Conservation (phyloP, 2,888 invertebrate genomes). For the Eupithecia exiguata region DNA sequence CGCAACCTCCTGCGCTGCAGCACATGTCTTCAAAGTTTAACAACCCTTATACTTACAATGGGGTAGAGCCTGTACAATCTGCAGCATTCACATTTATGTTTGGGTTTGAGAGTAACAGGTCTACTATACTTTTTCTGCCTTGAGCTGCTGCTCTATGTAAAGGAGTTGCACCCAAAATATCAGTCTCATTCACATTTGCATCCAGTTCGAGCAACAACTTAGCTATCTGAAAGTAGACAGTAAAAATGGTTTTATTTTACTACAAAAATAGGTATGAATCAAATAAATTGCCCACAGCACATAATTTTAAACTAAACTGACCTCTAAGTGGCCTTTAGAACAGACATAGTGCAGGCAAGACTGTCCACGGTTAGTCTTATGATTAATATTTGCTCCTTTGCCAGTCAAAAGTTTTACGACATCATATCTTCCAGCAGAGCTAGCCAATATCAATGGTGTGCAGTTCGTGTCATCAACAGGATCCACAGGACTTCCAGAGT, state of each 20-base stretch:
- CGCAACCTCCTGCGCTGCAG: too few species aligned
- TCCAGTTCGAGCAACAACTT: constrained; percentile 86
- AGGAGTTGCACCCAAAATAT: constrained; percentile 88
- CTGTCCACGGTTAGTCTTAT: constrained; percentile 89
- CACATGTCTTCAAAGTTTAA: neutral
- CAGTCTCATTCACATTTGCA: constrained; percentile 87
- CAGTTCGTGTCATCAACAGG: constrained; percentile 89
- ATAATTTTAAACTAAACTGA: constrained; percentile 51
- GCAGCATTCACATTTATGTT: constrained; percentile 82
- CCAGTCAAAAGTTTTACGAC: constrained; percentile 87
- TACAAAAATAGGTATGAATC: too few species aligned
- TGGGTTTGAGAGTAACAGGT: constrained; percentile 85
- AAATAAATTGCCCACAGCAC: neutral
- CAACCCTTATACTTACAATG: constrained; percentile 82
- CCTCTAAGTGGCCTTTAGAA: constrained; percentile 91
- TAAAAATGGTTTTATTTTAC: neutral
- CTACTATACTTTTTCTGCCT: constrained; percentile 87
- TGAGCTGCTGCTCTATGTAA: constrained; percentile 91
- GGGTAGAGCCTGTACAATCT: constrained; percentile 90
- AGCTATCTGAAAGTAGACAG: constrained; percentile 83
- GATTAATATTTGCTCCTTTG: constrained; percentile 89
- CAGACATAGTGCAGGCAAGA: constrained; percentile 93
- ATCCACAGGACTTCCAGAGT: constrained; percentile 87
- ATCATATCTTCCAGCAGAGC: constrained; percentile 89
- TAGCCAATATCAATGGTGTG: constrained; percentile 91